Conservation (phyloP, 2,888 invertebrate species). For the Ochropacha duplaris region DNA sequence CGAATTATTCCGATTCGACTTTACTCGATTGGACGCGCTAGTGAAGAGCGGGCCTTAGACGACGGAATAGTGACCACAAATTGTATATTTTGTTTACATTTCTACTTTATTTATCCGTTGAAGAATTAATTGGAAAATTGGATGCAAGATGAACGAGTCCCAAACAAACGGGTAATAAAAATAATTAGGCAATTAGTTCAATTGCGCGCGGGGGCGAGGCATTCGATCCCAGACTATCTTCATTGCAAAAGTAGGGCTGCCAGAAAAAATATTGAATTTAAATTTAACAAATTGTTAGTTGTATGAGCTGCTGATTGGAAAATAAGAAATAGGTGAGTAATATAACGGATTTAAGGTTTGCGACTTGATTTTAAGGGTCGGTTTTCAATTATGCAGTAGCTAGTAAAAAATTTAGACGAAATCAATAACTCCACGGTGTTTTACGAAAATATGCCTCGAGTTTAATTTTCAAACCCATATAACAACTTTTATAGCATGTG, state of each 20-base stretch:
- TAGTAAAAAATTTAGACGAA: too few relatives aligned
- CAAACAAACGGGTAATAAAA: conserved; percentile 78
- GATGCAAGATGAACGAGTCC: conserved; percentile 51
- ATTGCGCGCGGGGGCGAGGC: conserved; percentile 62
- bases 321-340: too few relatives aligned
- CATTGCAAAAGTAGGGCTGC: conserved; percentile 46
- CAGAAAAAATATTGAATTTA: conserved; percentile 10
- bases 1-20: too few relatives aligned
- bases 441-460: too few relatives aligned
- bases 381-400: too few relatives aligned
- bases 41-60: too few relatives aligned
- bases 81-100: conserved; percentile 12
- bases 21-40: too few relatives aligned
- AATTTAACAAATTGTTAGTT: not conserved
- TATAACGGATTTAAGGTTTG: too few relatives aligned
- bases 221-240: conserved; percentile 53
- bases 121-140: conserved; percentile 61
- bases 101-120: conserved; percentile 27
- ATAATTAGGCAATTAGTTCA: conserved; percentile 77
- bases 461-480: too few relatives aligned
- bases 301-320: not conserved
- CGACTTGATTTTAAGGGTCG: too few relatives aligned
- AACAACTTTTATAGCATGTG: too few relatives aligned
- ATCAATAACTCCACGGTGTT: too few relatives aligned
- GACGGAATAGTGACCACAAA: not conserved